Base-by-base conservation (phyloP, 2,888 invertebrate species). In the Archips xylosteana region DNA sequence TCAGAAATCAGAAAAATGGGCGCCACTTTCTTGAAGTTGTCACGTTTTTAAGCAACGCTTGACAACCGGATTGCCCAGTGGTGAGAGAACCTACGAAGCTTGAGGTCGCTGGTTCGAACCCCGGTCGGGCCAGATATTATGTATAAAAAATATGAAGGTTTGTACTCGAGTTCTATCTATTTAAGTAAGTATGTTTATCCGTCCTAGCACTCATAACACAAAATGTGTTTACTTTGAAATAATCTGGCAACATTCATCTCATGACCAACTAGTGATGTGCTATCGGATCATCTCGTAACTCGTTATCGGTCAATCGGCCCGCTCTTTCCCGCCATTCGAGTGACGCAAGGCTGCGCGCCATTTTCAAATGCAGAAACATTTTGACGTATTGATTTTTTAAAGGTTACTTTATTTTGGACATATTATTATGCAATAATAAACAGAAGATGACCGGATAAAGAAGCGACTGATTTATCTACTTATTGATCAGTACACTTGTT, bases 241-340 rank as follows among this genome's bases (percentile, higher is more conserved):
- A 36, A 9, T n/a, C 51, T 65, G 65, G 65, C 65, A 66, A 68
- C 70, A 68, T 76, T 70, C 74, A 81, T 82, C 80, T 78, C 78
- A 79, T 81, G 77, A 78, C 74, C 76, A 32, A 57, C 32, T 81
- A 84, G 83, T 80, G 84, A 83, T 82, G 86, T 78, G 67, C 79
- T 74, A 75, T 65, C 70, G 74, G 15, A 65, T 9, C 64, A 49
- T 64, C 51, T 65, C 65, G 51, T 51, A 49, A 34, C 51, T 65
- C 65, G 65, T 51, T 65, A 65, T 65, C 65, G 65, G 65, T 65
- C 34, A 4, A 65, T 65, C 65, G n/a, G 23, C 2, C 47, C 13
- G 34, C 49, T 65, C 49, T 39, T 62, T 70, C 61, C 62, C 62
- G 32, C 67, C 67, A 62, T 70, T 62, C 51, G 47, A 12, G 49